A percentile compares a stretch with the other conserved stretches of the same genome.
Evolutionary conservation across 1,140 invertebrate genomes (phyloP).

Genomic region (Pomacea maculata): DNA sequence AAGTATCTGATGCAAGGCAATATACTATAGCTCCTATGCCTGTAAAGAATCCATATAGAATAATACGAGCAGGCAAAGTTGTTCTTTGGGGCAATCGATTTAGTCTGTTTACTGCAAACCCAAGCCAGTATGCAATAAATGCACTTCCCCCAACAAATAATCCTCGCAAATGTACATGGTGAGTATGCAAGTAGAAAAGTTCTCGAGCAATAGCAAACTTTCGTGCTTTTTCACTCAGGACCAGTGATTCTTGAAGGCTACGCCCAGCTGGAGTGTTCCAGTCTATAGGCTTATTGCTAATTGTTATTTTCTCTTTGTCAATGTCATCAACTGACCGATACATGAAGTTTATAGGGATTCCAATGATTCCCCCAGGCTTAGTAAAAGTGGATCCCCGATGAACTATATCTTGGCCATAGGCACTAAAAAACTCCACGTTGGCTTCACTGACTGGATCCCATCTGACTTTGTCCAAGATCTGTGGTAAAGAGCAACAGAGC

Average conservation of each 20-base stretch:
- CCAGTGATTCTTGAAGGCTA: constrained; percentile 72
- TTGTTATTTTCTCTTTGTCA: constrained; percentile 61
- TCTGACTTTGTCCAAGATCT: constrained; percentile 23
- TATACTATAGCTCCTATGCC: constrained; percentile 72
- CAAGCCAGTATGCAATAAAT: constrained; percentile 67
- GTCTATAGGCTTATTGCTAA: constrained; percentile 64
- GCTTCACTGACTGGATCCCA: constrained; percentile 22
- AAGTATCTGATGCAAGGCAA: constrained; percentile 73
- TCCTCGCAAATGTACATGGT: constrained; percentile 69
- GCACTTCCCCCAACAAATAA: constrained; percentile 65
- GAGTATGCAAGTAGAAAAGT: constrained; percentile 65
- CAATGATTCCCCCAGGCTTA: constrained; percentile 71
- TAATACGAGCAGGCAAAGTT: constrained; percentile 65
- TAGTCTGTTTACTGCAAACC: constrained; percentile 67
- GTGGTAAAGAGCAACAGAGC: neutral
- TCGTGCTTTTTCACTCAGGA: constrained; percentile 78
- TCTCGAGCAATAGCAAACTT: constrained; percentile 81
- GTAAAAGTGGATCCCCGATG: constrained; percentile 66
- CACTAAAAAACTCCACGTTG: constrained; percentile 69
- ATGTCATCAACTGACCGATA: constrained; percentile 67
- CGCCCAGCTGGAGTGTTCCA: constrained; percentile 73
- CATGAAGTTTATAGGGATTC: constrained; percentile 73
- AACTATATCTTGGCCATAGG: constrained; percentile 73
- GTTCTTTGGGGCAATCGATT: constrained; percentile 70
- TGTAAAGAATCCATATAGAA: constrained; percentile 71